Base-by-base conservation (phyloP, 92 coral and sea anemone genomes). In the Meandrina meandrites region DNA sequence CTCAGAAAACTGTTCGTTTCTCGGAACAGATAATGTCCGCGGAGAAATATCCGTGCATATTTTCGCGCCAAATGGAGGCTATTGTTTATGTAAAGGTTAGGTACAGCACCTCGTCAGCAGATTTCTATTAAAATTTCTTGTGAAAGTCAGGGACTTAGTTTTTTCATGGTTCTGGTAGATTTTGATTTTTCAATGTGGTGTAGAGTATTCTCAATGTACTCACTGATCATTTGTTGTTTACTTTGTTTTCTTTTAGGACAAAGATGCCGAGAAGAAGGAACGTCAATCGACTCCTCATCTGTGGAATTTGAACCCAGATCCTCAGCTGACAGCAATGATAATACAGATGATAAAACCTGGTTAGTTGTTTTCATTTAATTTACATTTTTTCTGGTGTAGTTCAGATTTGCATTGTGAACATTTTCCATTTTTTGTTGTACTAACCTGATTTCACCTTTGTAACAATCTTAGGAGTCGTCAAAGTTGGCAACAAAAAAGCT, bases 271-370 rank as follows among this genome's bases (percentile, higher is more conserved):
- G 51, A 91, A 86, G 91, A 96, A 94, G 86, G 97, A 96, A 82
- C 96, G 96, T 4, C 93, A 94, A 80, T 88, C 92, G 22, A 94
- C 98, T n/a, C 91, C 98, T 16, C 98, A 96, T 86, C 85, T 96
- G 86, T 96, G 98, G 98, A 96, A 96, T 85, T 86, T 96, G 73
- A 96, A 96, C 86, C 96, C 98, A 64, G 98, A 96, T 89, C 93
- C 98, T 60, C 98, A 94, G 84, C 81, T 96, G 78, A 94, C 96
- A 37, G 95, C 98, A 73, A 96, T 96, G 98, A 92, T 96, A 72
- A 92, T 91, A 1, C 93, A 96, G 42, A 93, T 96, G 58, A 85
- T 96, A 42, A 91, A 94, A 71, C 89, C 92, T 80, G 98, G 98
- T 96, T 64, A 34, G 78, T 16, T n/a, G 8, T 48, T 8, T 8